Conservation (phyloP, 1,140 invertebrate species). For the Anastrepha ludens region DNA sequence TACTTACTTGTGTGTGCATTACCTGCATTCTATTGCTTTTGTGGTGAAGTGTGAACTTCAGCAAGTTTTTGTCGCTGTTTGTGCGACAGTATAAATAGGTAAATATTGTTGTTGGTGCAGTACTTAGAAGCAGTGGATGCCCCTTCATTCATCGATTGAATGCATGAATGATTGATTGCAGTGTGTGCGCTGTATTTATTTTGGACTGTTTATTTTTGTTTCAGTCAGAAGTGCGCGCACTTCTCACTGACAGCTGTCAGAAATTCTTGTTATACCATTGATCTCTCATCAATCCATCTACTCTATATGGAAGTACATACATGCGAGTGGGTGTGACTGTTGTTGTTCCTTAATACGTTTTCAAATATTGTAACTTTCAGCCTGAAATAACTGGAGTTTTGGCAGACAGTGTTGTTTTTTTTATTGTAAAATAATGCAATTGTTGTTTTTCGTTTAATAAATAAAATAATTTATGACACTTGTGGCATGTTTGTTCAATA, state of each 20-base stretch:
- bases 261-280: not conserved
- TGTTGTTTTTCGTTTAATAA: too few species aligned
- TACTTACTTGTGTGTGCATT: not conserved
- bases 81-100: not conserved
- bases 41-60: slow-evolving; percentile 14
- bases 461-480: too few species aligned
- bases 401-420: too few species aligned
- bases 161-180: not conserved
- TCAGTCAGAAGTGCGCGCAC: not conserved
- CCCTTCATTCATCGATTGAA: not conserved
- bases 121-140: not conserved
- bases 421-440: too few species aligned
- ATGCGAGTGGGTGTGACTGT: not conserved
- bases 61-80: not conserved
- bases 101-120: slow-evolving; percentile 12
- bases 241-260: slow-evolving; percentile 31
- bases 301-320: too few species aligned
- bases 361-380: not conserved
- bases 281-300: not conserved
- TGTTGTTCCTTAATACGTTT: too few species aligned
- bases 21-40: not conserved
- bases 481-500: slow-evolving; percentile 9
- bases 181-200: slow-evolving; percentile 13
- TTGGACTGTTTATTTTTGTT: not conserved
- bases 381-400: too few species aligned